Conservation (phyloP, 2,888 invertebrate species). For the Caenorhabditis sp. region DNA sequence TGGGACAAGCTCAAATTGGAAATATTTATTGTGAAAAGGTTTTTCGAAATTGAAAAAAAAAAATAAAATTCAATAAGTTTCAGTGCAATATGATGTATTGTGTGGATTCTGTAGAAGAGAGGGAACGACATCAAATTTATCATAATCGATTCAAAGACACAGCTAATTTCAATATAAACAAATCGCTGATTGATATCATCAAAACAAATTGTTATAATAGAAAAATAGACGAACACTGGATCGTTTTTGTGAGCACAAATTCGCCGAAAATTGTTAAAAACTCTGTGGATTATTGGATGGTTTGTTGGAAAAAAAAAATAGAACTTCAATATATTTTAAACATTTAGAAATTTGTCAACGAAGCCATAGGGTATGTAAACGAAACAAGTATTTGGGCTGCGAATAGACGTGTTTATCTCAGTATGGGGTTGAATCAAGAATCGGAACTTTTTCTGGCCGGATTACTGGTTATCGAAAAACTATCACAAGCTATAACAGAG, state of each 20-base stretch:
- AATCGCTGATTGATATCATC: neutral
- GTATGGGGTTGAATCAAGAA: neutral
- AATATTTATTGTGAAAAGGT: slow-evolving; percentile 18
- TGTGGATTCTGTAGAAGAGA: slow-evolving; percentile 17
- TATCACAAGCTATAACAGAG: slow-evolving; percentile 10
- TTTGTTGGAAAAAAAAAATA: too few species aligned
- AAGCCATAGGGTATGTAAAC: slow-evolving; percentile 11
- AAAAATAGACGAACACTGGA: neutral
- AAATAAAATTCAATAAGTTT: slow-evolving; percentile 6
- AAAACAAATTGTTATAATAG: neutral
- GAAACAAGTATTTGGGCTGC: slow-evolving; percentile 8
- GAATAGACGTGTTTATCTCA: slow-evolving; percentile 8
- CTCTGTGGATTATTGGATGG: slow-evolving; percentile 8
- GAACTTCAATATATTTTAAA: too few species aligned
- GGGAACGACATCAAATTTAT: slow-evolving; percentile 12
- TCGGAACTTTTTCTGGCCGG: slow-evolving; percentile 13
- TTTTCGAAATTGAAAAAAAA: neutral
- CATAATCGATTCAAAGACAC: slow-evolving; percentile 12
- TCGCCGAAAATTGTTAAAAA: slow-evolving; percentile 5
- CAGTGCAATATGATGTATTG: slow-evolving; percentile 31
- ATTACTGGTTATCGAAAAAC: slow-evolving; percentile 10
- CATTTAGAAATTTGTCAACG: slow-evolving; percentile 10
- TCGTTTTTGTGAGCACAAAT: neutral
- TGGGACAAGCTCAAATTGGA: slow-evolving; percentile 24
- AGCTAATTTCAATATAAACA: neutral